Base-by-base conservation (phyloP, 2,888 invertebrate species). In the Drosophila nigritarsus region DNA sequence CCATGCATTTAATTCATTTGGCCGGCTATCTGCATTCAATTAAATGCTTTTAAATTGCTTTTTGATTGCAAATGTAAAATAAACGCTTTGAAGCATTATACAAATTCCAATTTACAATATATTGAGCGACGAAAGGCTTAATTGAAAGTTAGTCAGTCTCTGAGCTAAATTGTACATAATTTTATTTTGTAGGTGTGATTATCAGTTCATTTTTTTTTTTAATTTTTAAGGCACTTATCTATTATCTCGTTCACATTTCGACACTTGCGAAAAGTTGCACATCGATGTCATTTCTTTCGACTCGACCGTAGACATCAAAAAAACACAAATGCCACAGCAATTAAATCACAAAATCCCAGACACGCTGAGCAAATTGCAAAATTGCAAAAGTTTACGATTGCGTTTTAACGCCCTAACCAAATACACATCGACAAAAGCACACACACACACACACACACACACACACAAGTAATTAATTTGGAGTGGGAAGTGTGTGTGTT, bases 321-420 rank as follows among this genome's bases (percentile, higher is more conserved):
- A 51, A 7, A 54, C 29, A 15, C 61, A 58, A 60, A 68, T 29
- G 53, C 30, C 53, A 63, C 15, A 59, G 64, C 65, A 76, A 80
- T 72, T 80, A 79, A 80, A 69, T 53, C 61, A 18, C 55, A 71
- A 78, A 78, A 74, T 67, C 61, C 53, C 49, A 78, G 54, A 63
- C 58, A 24, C 20, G 7, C 20, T 45, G 20, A 20, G 20, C 13
- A 24, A 45, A 45, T 45, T 45, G 45, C 27, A 59, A 42, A 36
- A 48, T 51, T 49, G 34, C 32, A 48, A 67, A 62, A 38, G 38
- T 62, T 68, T 42, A 65, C 42, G 74, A 65, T 63, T 65, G 36
- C 32, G 36, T 36, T 56, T 72, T 36, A 40, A 74, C 69, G 61
- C 65, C 45, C 74, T 76, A 13, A 54, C 38, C 27, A 53, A 40